Percentiles rank a stretch among this genome's conserved stretches.
phyloP scores from a whole-genome alignment of 1,140 invertebrate species.

The Brachionus paranguensis region DNA sequence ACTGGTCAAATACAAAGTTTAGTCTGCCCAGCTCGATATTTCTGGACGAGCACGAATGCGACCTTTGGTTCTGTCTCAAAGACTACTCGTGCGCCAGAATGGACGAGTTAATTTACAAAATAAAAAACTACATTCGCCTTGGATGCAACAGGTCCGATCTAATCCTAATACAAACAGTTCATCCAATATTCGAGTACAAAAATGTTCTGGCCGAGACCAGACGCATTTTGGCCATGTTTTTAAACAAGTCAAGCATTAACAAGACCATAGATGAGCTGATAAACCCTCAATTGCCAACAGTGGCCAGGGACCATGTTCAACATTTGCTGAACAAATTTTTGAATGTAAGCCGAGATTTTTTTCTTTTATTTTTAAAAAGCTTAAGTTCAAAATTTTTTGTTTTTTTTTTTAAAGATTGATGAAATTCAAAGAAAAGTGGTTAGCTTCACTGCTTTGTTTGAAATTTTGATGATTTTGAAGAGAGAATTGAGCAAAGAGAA shows the following conservation, averaged over 20 bases:
- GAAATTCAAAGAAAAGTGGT: background rate
- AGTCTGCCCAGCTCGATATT: background rate
- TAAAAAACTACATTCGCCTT: conserved; percentile 9
- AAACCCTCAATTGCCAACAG: background rate
- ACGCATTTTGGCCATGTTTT: conserved; percentile 28
- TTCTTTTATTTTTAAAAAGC: background rate
- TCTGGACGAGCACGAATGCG: conserved; percentile 21
- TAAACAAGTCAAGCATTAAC: background rate
- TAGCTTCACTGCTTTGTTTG: conserved; percentile 11
- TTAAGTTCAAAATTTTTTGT: background rate
- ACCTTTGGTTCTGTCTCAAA: conserved; percentile 31
- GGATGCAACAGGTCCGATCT: conserved; percentile 4
- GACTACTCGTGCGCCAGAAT: conserved; percentile 30
- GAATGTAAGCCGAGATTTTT: background rate
- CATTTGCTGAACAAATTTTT: conserved; percentile 12
- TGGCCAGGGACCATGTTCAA: conserved; percentile 16
- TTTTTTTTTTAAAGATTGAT: background rate
- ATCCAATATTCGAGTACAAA: conserved; percentile 33
- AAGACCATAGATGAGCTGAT: conserved; percentile 17
- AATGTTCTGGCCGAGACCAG: conserved; percentile 11
- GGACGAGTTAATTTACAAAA: conserved; percentile 19
- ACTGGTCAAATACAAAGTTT: background rate
- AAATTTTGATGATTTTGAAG: conserved; percentile 36
- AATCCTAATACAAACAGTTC: conserved; percentile 2
- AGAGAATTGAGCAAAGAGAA: conserved; percentile 36